Evolutionary conservation across 2,888 invertebrate genomes (phyloP), one percentile per base, ranked within the genome.

Genomic region (Folsomia manolachei): DNA sequence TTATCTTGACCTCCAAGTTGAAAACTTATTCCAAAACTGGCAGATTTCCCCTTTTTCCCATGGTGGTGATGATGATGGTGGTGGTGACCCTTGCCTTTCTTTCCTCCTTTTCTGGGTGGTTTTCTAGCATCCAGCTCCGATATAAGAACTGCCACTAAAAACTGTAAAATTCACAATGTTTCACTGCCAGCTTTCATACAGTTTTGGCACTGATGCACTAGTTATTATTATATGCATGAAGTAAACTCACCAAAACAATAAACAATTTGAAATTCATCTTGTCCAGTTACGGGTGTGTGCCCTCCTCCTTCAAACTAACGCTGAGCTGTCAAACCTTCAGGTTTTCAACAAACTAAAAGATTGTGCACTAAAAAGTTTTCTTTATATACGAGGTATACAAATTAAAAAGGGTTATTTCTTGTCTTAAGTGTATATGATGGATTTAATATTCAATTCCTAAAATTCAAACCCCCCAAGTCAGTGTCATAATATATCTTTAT

Each of bases 1-100:
- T n/a, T n/a, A 1, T 67, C 67, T 21, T 53, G 27, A 52, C 70
- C 51, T 14, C 72, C 75, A 60, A 75, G 53, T 27, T 72, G 70
- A 39, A 75, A 72, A 27, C 24, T 70, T 21, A 75, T 70, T 11
- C 63, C 67, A 18, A 63, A 23, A 21, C 25, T 66, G 2, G 23
- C 7, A 11, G 52, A 51, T 25, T 66, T 66, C 2, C 64, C 64
- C n/a, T 64, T 26, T n/a, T n/a, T n/a, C 27, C 39, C 39, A 18
- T 63, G 63, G 4, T 27, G 27, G 2, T 64, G 26, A 27, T 27
- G 27, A 19, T 63, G 21, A 24, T 19, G 63, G 21, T 64, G 64
- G 11, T 27, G 27, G n/a, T 25, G 21, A 27, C 66, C 66, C 24
- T 62, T 23, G n/a, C 21, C 27, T 52, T 52, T 52, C 24, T 62